Percentiles rank a stretch among this genome's conserved stretches.
These are phyloP conservation scores for Paralvinella palmiformis DNA, from an alignment of 1,140 invertebrate genomes.

Conservation along the genomic window DNA sequence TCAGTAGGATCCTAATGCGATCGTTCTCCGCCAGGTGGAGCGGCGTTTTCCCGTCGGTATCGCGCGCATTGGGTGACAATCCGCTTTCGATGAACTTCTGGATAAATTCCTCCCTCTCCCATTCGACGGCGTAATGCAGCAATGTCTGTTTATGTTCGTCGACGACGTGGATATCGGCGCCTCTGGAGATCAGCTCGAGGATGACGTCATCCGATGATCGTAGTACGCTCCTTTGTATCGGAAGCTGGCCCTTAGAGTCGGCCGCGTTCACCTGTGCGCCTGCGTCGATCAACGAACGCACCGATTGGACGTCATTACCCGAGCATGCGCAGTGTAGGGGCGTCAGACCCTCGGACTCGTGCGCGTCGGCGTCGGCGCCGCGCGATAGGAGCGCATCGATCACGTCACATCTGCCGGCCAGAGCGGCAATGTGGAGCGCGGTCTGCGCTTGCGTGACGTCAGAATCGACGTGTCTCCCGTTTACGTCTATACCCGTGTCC, in stretches of 20 bases:
- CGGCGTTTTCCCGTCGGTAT: neutral
- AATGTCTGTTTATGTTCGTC: neutral
- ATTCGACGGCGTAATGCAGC: neutral
- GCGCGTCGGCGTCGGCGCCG: neutral
- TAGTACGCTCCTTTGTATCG: neutral
- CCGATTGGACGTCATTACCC: neutral
- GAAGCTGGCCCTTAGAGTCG: neutral
- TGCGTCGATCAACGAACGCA: neutral
- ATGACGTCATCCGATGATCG: neutral
- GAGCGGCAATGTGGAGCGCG: neutral
- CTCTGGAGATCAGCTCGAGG: neutral
- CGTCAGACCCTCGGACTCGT: neutral
- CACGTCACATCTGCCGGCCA: neutral
- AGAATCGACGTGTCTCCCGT: neutral
- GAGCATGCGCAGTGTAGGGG: neutral
- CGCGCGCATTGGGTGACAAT: neutral
- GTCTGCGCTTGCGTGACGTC: neutral
- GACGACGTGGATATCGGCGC: neutral
- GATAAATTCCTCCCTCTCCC: neutral
- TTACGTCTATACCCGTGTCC: neutral
- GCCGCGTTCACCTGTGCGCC: neutral
- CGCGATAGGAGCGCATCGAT: neutral
- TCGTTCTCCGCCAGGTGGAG: neutral
- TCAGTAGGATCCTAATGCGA: neutral
- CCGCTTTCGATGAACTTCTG: neutral